Percentiles rank a stretch among this genome's conserved stretches.
phyloP scores from a whole-genome alignment of 92 coral and sea anemone species.

The Bergia sp. region DNA sequence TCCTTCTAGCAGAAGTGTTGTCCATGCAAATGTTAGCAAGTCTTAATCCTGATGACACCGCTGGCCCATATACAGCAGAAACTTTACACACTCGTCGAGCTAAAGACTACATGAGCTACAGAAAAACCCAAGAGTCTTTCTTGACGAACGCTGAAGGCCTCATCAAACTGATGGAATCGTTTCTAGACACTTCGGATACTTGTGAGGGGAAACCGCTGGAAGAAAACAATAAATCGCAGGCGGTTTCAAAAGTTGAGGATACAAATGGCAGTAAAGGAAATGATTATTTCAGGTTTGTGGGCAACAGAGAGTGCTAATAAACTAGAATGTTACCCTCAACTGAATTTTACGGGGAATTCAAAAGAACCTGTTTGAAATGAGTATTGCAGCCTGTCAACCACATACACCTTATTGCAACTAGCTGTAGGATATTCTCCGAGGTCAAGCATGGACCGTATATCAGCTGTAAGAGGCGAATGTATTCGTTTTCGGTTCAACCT shows the following conservation, averaged over 20 bases:
- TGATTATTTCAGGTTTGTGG: slow-evolving; percentile 39
- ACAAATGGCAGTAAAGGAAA: slow-evolving; percentile 35
- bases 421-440: too few species aligned
- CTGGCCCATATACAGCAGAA: slow-evolving; percentile 35
- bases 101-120: slow-evolving; percentile 72
- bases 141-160: slow-evolving; percentile 74
- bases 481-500: too few species aligned
- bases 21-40: slow-evolving; percentile 78
- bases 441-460: too few species aligned
- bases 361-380: too few species aligned
- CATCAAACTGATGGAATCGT: slow-evolving; percentile 71
- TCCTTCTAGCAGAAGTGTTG: slow-evolving; percentile 83
- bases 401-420: too few species aligned
- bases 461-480: too few species aligned
- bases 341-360: too few species aligned
- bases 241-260: slow-evolving; percentile 25
- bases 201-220: slow-evolving; percentile 20
- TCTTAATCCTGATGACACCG: slow-evolving; percentile 24
- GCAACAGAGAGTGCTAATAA: neutral
- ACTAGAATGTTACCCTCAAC: too few species aligned
- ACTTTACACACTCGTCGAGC: slow-evolving; percentile 36
- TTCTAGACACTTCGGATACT: slow-evolving; percentile 37
- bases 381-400: too few species aligned
- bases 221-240: slow-evolving; percentile 25
- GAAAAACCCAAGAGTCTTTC: slow-evolving; percentile 74